These are phyloP conservation scores for Exocentrus adspersus DNA, from an alignment of 2,888 invertebrate species.

Conservation along the genomic window DNA sequence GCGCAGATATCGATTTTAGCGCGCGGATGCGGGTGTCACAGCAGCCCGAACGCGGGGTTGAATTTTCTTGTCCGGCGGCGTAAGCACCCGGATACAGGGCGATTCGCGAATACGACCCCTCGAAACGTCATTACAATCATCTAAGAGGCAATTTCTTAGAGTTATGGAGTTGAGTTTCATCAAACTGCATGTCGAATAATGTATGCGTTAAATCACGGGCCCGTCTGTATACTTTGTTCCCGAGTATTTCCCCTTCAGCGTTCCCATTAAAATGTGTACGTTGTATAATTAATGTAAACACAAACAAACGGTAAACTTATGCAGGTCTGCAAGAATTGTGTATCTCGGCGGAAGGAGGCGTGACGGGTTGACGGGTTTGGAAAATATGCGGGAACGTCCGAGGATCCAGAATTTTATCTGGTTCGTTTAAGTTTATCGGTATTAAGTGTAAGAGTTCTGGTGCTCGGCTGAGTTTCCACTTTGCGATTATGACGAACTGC, in stretches of 20 bases:
- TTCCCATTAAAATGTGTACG: constrained; percentile 39
- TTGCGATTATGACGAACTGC: too few relatives aligned
- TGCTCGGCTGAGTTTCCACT: too few relatives aligned
- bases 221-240: constrained; percentile 12
- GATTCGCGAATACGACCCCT: too few relatives aligned
- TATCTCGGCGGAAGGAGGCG: neutral
- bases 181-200: constrained; percentile 20
- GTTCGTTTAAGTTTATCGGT: too few relatives aligned
- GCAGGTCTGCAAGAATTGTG: constrained; percentile 18
- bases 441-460: too few relatives aligned
- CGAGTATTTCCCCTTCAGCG: constrained; percentile 32
- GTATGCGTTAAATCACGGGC: too few relatives aligned
- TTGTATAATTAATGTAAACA: constrained; percentile 43
- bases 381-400: neutral
- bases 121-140: too few relatives aligned
- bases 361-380: neutral
- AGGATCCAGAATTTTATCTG: too few relatives aligned
- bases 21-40: constrained; percentile 32
- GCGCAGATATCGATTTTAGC: constrained; percentile 25
- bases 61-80: too few relatives aligned
- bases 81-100: too few relatives aligned
- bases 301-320: constrained; percentile 29
- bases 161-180: too few relatives aligned
- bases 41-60: constrained; percentile 29
- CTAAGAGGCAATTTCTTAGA: too few relatives aligned